Evolutionary conservation across 1,140 invertebrate genomes (phyloP), one percentile per base, ranked within the genome.

Genomic region (Berghia stephanieae): DNA sequence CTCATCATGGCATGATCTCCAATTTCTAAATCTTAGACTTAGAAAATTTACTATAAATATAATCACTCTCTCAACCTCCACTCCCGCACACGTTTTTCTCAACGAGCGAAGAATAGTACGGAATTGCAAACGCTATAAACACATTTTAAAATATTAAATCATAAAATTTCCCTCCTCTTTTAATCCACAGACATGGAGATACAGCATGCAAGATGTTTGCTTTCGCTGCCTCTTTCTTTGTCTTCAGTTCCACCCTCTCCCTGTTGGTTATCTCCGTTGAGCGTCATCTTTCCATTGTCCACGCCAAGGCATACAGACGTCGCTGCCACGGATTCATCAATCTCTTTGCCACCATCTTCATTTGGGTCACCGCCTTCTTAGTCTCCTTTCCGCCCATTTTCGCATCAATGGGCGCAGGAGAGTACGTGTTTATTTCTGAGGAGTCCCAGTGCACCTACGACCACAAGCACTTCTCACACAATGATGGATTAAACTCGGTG

Each of bases 211-310:
- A 81, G 16, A 79, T 86, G 4, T 73, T 87, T 13, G 87, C 85
- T 31, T 88, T 87, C 77, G 82, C 85, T 13, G 86, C 85, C 67
- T 82, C 85, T 2, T 86, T 88, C 76, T 87, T 88, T 76, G 80
- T 85, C 0, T 86, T 84, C 68, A 84, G 84, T 60, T 86, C 85
- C 2, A 69, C 80, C 16, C 78, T 85, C 24, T 79, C 83, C 0
- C 71, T 87, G n/a, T 74, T 88, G n/a, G 82, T 80, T 16, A 79
- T 87, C n/a, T 81, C 85, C 18, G 75, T 86, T 10, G 87, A 88
- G 68, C 73, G 87, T 31, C 83, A 88, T 74, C 42, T 86, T 24
- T 84, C 82, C 5, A 69, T 87, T 43, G 81, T 86, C 6, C 80
- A 86, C 68, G 71, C 83, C 34, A 78, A 83, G 52, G 83, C 82